Conservation (phyloP, 2,888 invertebrate genomes). For the Netelia fuscicornis region DNA sequence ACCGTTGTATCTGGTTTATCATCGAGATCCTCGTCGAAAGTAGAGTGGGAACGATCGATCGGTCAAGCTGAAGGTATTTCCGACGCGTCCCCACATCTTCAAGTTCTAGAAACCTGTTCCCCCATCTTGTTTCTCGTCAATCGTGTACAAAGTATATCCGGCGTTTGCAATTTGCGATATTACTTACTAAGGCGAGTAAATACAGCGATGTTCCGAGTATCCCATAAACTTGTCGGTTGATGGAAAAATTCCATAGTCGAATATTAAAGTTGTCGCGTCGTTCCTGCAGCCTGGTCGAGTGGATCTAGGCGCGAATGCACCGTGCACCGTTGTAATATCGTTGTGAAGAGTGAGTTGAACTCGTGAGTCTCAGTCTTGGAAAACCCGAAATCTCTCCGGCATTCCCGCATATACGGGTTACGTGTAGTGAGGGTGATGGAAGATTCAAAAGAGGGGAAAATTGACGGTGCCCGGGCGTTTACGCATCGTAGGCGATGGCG, state of each 20-base stretch:
- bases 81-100: neutral
- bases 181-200: too few species aligned
- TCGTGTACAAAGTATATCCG: too few species aligned
- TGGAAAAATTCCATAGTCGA: too few species aligned
- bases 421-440: neutral
- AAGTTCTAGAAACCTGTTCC: slow-evolving; percentile 3
- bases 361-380: slow-evolving; percentile 2
- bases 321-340: slow-evolving; percentile 51
- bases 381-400: slow-evolving; percentile 9
- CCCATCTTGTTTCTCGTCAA: too few species aligned
- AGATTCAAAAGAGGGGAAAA: neutral
- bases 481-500: too few species aligned
- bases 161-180: too few species aligned
- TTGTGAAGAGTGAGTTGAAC: slow-evolving; percentile 29
- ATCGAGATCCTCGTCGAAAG: neutral
- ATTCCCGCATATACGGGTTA: neutral
- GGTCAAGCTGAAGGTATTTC: slow-evolving; percentile 17
- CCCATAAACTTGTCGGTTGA: too few species aligned
- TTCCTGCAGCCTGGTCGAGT: slow-evolving; percentile 17
- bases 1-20: slow-evolving; percentile 5
- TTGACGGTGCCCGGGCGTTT: neutral
- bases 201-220: too few species aligned
- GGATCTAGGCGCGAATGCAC: slow-evolving; percentile 31
- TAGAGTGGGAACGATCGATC: slow-evolving; percentile 11
- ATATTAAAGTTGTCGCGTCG: neutral